Evolutionary conservation across 2,888 invertebrate genomes (phyloP).

Genomic region (Agrochola circellaris): DNA sequence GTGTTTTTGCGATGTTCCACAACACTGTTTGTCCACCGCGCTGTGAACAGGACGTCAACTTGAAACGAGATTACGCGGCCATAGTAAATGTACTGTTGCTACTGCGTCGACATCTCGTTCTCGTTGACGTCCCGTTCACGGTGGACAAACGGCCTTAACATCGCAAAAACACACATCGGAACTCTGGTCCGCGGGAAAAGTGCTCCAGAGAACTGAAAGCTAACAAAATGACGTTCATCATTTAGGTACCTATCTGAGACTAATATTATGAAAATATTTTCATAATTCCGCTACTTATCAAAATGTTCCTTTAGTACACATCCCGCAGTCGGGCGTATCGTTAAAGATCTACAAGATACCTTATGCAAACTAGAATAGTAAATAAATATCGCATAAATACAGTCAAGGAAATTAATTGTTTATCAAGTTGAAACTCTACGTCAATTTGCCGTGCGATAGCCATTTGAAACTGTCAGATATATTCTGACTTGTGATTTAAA

Average conservation of each 20-base stretch:
- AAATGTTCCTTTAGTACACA: constrained; percentile 4
- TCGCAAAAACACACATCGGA: not conserved
- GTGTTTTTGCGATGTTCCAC: no score
- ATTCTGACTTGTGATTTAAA: not conserved
- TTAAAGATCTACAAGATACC: constrained; percentile 16
- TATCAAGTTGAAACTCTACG: not conserved
- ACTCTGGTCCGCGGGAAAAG: not conserved
- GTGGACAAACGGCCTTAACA: not conserved
- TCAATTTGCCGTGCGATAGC: not conserved
- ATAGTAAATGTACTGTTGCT: no score
- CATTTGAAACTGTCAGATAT: not conserved
- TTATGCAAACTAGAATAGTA: constrained; percentile 9
- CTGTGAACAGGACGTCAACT: no score
- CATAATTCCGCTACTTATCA: not conserved
- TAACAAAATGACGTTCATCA: not conserved
- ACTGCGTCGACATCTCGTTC: no score
- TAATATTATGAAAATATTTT: not conserved
- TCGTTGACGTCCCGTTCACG: no score
- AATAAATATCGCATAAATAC: not conserved
- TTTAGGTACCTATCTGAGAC: not conserved
- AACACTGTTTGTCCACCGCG: no score
- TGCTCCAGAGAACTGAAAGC: not conserved
- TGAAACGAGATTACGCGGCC: no score
- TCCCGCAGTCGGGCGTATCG: not conserved
- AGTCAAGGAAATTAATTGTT: not conserved